Conservation (phyloP, 2,888 invertebrate species). For the Dexiosoma caninum region DNA sequence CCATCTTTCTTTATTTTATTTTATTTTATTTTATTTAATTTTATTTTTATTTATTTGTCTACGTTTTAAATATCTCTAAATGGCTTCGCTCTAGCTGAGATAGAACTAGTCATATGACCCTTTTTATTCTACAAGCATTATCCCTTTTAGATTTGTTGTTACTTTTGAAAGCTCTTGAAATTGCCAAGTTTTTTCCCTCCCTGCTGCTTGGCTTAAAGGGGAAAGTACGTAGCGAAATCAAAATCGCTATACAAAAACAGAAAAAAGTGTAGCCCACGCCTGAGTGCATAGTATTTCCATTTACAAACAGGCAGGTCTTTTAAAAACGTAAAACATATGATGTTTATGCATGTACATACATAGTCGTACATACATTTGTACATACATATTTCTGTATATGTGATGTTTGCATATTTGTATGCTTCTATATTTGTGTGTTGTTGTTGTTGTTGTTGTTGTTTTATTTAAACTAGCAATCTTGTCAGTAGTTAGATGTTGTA, state of each 20-base stretch:
- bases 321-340: conserved; percentile 10
- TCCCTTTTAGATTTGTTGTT: conserved; percentile 38
- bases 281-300: conserved; percentile 40
- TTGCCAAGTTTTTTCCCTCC: not conserved
- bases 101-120: conserved; percentile 27
- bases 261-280: conserved; percentile 55
- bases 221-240: conserved; percentile 8
- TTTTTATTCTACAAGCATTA: conserved; percentile 9
- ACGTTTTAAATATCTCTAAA: not conserved
- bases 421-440: not conserved
- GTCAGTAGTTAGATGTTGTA: conserved; percentile 51
- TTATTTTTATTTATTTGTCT: not conserved
- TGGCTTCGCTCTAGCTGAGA: not conserved
- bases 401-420: not conserved
- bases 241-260: not conserved
- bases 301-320: conserved; percentile 22
- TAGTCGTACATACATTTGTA: no score
- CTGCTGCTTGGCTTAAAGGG: conserved; percentile 34
- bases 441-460: no score
- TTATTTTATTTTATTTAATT: not conserved
- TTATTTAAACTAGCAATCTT: conserved; percentile 48
- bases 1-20: not conserved
- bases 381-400: no score
- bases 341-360: conserved; percentile 2
- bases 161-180: conserved; percentile 9